A percentile compares a stretch with the other conserved stretches of the same genome.
Conservation (phyloP, 2,888 invertebrate species). For the Arctia plantaginis region DNA sequence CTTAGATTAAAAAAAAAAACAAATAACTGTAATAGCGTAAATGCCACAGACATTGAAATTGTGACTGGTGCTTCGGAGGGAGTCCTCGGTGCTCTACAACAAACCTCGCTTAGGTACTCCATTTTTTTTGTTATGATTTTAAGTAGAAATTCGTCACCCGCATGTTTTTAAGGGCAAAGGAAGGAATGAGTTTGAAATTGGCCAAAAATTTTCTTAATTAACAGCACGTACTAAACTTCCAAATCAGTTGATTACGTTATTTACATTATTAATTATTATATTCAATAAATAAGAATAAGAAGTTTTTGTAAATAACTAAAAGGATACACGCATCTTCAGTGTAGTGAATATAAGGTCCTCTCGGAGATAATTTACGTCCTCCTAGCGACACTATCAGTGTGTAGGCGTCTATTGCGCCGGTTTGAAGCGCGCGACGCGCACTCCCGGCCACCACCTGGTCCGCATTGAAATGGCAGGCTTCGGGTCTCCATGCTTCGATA, state of each 20-base stretch:
- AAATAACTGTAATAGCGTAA: too few species aligned
- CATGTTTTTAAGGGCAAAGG: too few species aligned
- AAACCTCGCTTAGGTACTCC: too few species aligned
- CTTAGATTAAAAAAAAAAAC: too few species aligned
- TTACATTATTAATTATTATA: too few species aligned
- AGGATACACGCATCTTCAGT: conserved; percentile 99
- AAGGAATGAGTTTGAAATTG: too few species aligned
- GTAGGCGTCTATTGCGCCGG: conserved; percentile 93
- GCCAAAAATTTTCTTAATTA: too few species aligned
- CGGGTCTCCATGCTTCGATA: conserved; percentile 94
- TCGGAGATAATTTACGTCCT: conserved; percentile 92
- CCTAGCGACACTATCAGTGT: conserved; percentile 96
- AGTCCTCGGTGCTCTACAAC: too few species aligned
- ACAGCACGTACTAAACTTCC: not conserved
- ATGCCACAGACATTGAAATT: too few species aligned
- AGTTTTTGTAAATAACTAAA: conserved; percentile 39
- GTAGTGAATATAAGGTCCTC: conserved; percentile 92
- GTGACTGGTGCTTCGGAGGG: too few species aligned
- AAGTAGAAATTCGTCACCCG: too few species aligned
- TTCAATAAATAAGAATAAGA: not conserved
- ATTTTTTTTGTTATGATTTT: too few species aligned
- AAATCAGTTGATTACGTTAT: not conserved
- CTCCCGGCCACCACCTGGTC: conserved; percentile 95
- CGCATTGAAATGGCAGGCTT: conserved; percentile 96
- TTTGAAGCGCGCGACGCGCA: conserved; percentile 93